Evolutionary conservation across 2,113 vertebrate species (phyloP).

Genomic region (Macquaria ambigua): DNA sequence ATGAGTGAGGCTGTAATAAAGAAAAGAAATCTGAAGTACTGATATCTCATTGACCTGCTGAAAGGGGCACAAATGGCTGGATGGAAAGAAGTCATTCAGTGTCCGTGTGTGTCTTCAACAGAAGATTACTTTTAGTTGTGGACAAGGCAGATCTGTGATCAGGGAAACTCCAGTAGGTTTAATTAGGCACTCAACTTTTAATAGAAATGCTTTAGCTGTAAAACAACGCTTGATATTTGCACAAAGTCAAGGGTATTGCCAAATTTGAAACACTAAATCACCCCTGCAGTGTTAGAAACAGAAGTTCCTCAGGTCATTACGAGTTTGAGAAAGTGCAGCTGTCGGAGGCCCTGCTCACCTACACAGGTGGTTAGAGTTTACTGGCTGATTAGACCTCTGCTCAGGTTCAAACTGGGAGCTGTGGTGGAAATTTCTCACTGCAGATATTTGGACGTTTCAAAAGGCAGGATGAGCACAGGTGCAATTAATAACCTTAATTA

Average conservation of each 20-base stretch:
- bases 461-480: not conserved
- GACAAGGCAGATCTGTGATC: not conserved
- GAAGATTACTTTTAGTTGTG: too few species aligned
- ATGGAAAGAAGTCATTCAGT: not conserved
- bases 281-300: not conserved
- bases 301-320: not conserved
- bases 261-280: not conserved
- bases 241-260: too few species aligned
- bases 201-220: too few species aligned
- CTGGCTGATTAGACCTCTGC: slow-evolving; percentile 3
- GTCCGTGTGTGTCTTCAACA: too few species aligned
- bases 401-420: not conserved
- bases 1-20: not conserved
- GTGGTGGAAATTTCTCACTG: not conserved
- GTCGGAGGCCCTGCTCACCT: not conserved
- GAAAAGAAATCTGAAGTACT: not conserved
- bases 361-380: slow-evolving; percentile 7
- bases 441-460: not conserved
- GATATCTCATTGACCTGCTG: too few species aligned
- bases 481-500: slow-evolving; percentile 23
- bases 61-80: not conserved
- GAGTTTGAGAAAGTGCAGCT: not conserved
- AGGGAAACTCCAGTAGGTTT: too few species aligned
- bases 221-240: too few species aligned
- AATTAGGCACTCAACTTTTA: too few species aligned